phyloP scores from a whole-genome alignment of 2,888 invertebrate genomes.

The Coleophora flavipennella region DNA sequence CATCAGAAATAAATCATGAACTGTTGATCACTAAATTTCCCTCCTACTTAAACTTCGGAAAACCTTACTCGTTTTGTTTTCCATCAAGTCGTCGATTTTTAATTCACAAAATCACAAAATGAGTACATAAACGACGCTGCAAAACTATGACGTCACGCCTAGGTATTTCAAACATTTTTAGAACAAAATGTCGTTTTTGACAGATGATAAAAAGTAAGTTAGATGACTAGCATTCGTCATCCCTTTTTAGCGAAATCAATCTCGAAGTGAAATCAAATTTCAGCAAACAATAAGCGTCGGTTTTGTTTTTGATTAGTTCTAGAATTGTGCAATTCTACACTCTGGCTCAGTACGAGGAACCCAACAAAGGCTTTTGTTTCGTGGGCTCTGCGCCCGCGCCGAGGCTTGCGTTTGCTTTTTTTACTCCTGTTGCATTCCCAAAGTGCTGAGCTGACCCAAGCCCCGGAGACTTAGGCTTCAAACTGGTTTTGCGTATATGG shows the following conservation, averaged over 20 bases:
- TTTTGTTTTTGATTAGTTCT: slow-evolving; percentile 42
- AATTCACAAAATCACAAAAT: too few relatives aligned
- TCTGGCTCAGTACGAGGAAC: slow-evolving; percentile 52
- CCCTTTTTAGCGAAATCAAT: slow-evolving; percentile 6
- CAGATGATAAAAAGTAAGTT: background rate
- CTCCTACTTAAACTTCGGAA: too few relatives aligned
- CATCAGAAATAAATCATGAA: too few relatives aligned
- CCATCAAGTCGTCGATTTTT: too few relatives aligned
- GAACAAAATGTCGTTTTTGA: too few relatives aligned
- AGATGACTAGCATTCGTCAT: background rate
- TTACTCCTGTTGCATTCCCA: slow-evolving; percentile 62
- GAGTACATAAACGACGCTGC: too few relatives aligned
- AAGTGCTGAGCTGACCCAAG: slow-evolving; percentile 50
- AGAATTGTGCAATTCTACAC: slow-evolving; percentile 62
- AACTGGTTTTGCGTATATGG: slow-evolving; percentile 39
- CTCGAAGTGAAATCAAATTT: slow-evolving; percentile 41
- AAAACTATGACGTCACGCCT: too few relatives aligned
- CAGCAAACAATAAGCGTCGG: slow-evolving; percentile 39
- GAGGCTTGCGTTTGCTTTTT: slow-evolving; percentile 45
- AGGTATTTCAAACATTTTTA: too few relatives aligned
- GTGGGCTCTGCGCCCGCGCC: slow-evolving; percentile 13
- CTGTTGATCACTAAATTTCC: too few relatives aligned
- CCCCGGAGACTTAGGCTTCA: slow-evolving; percentile 37
- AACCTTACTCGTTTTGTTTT: too few relatives aligned
- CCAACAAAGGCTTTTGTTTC: slow-evolving; percentile 69